Evolutionary conservation across 2,888 invertebrate species (phyloP).

Genomic region (Drosophila peninsularis): DNA sequence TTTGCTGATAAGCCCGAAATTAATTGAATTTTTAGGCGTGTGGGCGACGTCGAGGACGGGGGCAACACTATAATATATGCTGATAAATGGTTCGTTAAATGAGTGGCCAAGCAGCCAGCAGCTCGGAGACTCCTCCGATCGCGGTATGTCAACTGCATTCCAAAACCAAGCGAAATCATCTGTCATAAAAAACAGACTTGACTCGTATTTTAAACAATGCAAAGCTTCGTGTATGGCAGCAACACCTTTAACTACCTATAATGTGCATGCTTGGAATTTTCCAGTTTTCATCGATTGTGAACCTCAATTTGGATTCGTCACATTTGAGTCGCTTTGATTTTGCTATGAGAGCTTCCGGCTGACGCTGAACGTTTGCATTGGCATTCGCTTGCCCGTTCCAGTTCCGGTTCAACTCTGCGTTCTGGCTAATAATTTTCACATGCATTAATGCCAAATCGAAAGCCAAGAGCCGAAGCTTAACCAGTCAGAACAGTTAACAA

Average conservation of each 20-base stretch:
- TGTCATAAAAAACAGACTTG: not conserved
- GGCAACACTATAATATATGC: not conserved
- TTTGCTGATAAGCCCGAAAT: constrained; percentile 61
- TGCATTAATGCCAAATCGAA: constrained; percentile 43
- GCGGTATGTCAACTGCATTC: not conserved
- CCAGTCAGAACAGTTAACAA: constrained; percentile 11
- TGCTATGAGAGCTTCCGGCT: not conserved
- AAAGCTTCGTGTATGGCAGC: too few relatives aligned
- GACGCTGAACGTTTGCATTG: not conserved
- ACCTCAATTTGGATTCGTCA: not conserved
- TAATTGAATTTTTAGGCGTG: constrained; percentile 66
- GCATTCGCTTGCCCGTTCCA: not conserved
- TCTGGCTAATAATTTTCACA: constrained; percentile 66
- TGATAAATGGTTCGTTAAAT: not conserved
- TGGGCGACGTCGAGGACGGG: not conserved
- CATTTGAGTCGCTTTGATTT: not conserved
- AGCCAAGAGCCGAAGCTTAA: constrained; percentile 27
- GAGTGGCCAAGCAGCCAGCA: not conserved
- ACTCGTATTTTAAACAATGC: not conserved
- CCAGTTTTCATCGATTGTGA: not conserved
- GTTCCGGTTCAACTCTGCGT: constrained; percentile 26
- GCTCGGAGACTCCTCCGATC: not conserved
- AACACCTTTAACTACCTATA: not conserved
- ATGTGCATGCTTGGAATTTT: not conserved
- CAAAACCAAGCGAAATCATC: not conserved